These are phyloP conservation scores for Cephonodes hylas DNA, from an alignment of 2,888 invertebrate species.

Conservation along the genomic window DNA sequence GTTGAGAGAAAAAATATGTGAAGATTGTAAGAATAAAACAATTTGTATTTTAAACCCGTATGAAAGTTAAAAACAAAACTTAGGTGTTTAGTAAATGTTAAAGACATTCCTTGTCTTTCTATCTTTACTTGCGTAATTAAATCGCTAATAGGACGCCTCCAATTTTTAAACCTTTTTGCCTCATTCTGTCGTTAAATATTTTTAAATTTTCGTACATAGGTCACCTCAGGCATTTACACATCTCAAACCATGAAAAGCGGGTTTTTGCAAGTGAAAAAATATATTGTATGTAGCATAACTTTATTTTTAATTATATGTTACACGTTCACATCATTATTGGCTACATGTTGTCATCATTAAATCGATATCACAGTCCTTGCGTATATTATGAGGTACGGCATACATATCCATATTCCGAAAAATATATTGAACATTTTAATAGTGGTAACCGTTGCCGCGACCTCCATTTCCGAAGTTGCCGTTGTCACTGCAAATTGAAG, in stretches of 20 bases:
- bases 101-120: too few species aligned
- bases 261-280: too few species aligned
- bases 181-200: too few species aligned
- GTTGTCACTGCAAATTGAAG: conserved; percentile 49
- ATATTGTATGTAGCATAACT: neutral
- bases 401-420: conserved; percentile 22
- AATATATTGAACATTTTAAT: conserved; percentile 23
- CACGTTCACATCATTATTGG: neutral
- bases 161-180: too few species aligned
- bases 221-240: neutral
- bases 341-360: conserved; percentile 10
- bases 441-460: conserved; percentile 32
- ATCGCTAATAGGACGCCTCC: too few species aligned
- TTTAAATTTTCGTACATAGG: too few species aligned
- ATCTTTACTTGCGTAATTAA: too few species aligned
- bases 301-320: neutral
- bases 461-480: conserved; percentile 45
- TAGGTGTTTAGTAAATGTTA: too few species aligned
- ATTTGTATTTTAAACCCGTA: too few species aligned
- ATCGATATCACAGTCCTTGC: conserved; percentile 67
- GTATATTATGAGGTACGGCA: conserved; percentile 49
- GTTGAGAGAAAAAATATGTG: too few species aligned
- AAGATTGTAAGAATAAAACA: too few species aligned
- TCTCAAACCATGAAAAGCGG: neutral
- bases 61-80: too few species aligned